Evolutionary conservation across 2,888 invertebrate species (phyloP).

Genomic region (Galeruca laticollis): DNA sequence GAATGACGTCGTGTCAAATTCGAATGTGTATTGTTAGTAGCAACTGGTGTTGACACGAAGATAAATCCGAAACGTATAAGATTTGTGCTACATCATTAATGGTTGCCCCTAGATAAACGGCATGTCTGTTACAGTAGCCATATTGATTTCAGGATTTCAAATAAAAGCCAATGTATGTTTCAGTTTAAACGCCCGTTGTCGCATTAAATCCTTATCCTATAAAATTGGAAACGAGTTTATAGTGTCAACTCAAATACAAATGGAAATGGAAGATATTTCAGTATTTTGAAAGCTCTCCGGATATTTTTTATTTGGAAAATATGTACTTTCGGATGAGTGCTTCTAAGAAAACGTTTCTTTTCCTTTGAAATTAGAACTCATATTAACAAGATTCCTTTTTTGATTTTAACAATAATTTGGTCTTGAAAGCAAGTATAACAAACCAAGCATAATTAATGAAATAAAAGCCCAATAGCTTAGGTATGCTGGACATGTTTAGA

Average conservation of each 20-base stretch:
- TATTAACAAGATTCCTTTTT: too few relatives aligned
- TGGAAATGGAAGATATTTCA: neutral
- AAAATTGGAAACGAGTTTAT: slow-evolving; percentile 32
- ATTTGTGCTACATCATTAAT: slow-evolving; percentile 64
- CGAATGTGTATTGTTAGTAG: slow-evolving; percentile 60
- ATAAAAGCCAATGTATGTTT: slow-evolving; percentile 43
- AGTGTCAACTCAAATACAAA: slow-evolving; percentile 34
- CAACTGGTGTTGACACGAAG: slow-evolving; percentile 66
- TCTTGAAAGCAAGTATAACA: too few relatives aligned
- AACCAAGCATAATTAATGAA: too few relatives aligned
- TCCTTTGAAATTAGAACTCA: too few relatives aligned
- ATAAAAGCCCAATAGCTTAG: too few relatives aligned
- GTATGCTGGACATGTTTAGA: too few relatives aligned
- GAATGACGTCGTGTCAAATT: slow-evolving; percentile 45
- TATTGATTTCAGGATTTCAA: slow-evolving; percentile 61
- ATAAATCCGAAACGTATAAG: slow-evolving; percentile 62
- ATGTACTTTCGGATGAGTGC: too few relatives aligned
- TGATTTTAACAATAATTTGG: too few relatives aligned
- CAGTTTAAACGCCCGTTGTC: slow-evolving; percentile 35
- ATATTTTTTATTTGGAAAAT: too few relatives aligned
- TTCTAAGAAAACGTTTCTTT: too few relatives aligned
- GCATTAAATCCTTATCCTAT: slow-evolving; percentile 41
- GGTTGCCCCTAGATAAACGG: slow-evolving; percentile 61
- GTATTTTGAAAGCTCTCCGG: neutral
- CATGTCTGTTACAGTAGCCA: slow-evolving; percentile 60